Evolutionary conservation across 2,113 vertebrate species (phyloP).

Genomic region (Dasyornis broadbenti): DNA sequence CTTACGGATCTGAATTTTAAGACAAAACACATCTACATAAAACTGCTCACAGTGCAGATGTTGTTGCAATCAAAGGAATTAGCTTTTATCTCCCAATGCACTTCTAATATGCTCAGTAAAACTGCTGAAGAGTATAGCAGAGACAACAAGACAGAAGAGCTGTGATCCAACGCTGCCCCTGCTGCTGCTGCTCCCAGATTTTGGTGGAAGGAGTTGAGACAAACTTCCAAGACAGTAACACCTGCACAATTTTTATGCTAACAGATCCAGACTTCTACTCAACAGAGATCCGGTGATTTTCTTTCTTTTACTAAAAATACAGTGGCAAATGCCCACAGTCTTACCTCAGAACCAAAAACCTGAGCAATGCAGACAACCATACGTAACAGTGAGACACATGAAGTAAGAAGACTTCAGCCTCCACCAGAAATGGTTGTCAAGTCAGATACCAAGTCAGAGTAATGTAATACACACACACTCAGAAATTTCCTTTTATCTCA

Average conservation of each 20-base stretch:
- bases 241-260: background rate
- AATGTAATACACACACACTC: accelerated
- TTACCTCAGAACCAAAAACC: background rate
- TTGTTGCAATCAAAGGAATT: background rate
- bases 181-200: background rate
- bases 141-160: background rate
- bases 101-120: background rate
- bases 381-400: background rate
- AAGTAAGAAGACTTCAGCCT: background rate
- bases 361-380: background rate
- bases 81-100: background rate
- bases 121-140: background rate
- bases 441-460: background rate
- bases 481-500: background rate
- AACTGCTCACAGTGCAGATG: background rate
- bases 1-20: background rate
- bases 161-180: background rate
- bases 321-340: background rate
- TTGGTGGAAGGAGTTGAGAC: background rate
- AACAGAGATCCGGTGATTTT: background rate
- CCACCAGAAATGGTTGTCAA: background rate
- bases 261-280: background rate
- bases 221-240: background rate
- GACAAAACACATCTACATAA: background rate
- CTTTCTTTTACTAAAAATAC: background rate